phyloP scores from a whole-genome alignment of 2,888 invertebrate genomes.

The Flabesymbios commensalis region DNA sequence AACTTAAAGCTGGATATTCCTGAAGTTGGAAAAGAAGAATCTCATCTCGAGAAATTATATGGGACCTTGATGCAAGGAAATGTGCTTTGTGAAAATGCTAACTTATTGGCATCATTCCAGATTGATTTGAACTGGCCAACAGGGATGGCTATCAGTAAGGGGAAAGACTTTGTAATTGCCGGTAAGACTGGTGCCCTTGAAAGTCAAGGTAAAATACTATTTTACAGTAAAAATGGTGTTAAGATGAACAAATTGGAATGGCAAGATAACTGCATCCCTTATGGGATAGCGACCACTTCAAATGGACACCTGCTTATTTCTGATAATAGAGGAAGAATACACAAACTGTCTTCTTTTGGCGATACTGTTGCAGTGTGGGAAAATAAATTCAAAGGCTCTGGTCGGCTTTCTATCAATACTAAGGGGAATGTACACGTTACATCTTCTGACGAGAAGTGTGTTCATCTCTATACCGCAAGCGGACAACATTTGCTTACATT shows the following conservation, averaged over 20 bases:
- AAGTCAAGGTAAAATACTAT: slow-evolving; percentile 14
- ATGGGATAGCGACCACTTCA: too few relatives aligned
- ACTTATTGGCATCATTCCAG: slow-evolving; percentile 15
- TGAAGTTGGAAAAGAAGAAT: slow-evolving; percentile 17
- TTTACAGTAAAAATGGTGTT: slow-evolving; percentile 13
- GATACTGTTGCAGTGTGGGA: not conserved
- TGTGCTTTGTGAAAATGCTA: slow-evolving; percentile 16
- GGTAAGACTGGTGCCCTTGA: slow-evolving; percentile 30
- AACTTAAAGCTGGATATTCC: slow-evolving; percentile 23
- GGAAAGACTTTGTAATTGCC: slow-evolving; percentile 16
- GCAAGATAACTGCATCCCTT: too few relatives aligned
- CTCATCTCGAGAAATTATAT: slow-evolving; percentile 16
- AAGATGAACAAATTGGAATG: too few relatives aligned
- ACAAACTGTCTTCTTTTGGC: slow-evolving; percentile 1
- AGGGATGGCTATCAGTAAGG: slow-evolving; percentile 11
- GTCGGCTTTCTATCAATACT: slow-evolving; percentile 10
- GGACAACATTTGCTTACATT: too few relatives aligned
- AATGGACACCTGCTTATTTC: slow-evolving; percentile 14
- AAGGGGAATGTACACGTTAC: not conserved
- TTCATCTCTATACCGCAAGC: too few relatives aligned
- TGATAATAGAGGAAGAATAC: slow-evolving; percentile 16
- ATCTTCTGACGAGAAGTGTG: not conserved
- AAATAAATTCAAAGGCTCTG: slow-evolving; percentile 18
- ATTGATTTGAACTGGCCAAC: slow-evolving; percentile 25
- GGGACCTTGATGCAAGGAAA: slow-evolving; percentile 20